Evolutionary conservation across 2,888 invertebrate genomes (phyloP).

Genomic region (Drosophila peninsularis): DNA sequence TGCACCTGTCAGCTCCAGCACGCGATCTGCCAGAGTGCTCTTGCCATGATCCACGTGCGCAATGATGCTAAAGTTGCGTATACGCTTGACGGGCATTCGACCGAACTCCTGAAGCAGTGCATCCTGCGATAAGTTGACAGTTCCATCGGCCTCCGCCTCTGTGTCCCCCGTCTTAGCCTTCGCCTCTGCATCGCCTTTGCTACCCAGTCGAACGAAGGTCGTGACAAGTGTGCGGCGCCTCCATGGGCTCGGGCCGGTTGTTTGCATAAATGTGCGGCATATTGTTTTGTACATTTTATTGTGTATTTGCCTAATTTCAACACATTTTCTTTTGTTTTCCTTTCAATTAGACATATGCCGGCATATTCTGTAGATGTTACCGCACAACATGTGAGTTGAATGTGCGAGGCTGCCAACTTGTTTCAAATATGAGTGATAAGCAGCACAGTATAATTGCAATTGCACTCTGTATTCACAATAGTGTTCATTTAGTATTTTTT

Average conservation of each 20-base stretch:
- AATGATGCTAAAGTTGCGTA: constrained; percentile 98
- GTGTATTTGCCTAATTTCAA: constrained; percentile 2
- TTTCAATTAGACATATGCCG: constrained; percentile 34
- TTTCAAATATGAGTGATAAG: neutral
- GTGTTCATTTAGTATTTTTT: neutral
- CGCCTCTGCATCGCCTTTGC: neutral
- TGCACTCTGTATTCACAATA: neutral
- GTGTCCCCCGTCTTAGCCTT: neutral
- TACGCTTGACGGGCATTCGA: constrained; percentile 84
- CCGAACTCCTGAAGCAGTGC: constrained; percentile 56
- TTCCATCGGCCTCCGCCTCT: neutral
- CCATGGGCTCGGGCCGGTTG: constrained; percentile 30
- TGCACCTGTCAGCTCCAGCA: constrained; percentile 96
- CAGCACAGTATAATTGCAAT: neutral
- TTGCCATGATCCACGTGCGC: constrained; percentile 99
- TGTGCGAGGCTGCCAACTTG: constrained; percentile 26
- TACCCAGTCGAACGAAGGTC: constrained; percentile 9
- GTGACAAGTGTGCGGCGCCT: constrained; percentile 31
- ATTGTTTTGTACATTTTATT: constrained; percentile 46
- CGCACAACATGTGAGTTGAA: constrained; percentile 60
- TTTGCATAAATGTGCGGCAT: constrained; percentile 19
- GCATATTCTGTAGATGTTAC: constrained; percentile 55
- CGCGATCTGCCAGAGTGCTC: constrained; percentile 97
- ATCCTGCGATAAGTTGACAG: constrained; percentile 32
- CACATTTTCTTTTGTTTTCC: constrained; percentile 24